phyloP scores from a whole-genome alignment of 2,888 invertebrate genomes.

The Isoperla grammatica region DNA sequence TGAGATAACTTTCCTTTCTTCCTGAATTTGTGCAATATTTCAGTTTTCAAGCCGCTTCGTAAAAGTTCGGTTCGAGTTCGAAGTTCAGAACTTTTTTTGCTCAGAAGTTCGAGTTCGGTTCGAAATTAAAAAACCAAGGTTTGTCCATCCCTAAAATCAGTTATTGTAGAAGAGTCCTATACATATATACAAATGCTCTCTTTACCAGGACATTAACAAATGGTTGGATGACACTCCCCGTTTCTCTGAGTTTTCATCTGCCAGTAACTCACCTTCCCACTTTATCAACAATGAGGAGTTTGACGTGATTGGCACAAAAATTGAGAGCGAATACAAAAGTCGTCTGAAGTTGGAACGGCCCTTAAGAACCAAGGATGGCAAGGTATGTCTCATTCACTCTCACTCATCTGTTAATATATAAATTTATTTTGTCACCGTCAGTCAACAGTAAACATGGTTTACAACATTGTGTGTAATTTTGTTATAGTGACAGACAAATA shows the following conservation, averaged over 20 bases:
- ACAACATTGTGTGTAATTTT: no score
- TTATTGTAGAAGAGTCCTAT: neutral
- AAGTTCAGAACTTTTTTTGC: no score
- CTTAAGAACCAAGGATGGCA: conserved; percentile 7
- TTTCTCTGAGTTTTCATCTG: conserved; percentile 67
- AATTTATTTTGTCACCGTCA: no score
- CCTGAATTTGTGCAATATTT: no score
- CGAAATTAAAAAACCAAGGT: no score
- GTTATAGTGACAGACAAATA: no score
- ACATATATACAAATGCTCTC: neutral
- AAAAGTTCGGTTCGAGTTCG: no score
- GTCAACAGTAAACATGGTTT: no score
- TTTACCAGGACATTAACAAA: conserved; percentile 70
- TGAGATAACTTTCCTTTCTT: no score
- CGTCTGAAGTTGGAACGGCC: conserved; percentile 30
- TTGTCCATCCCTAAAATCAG: neutral
- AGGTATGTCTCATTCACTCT: conserved; percentile 1
- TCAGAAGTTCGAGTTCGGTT: no score
- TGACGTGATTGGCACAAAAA: conserved; percentile 40
- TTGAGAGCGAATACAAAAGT: conserved; percentile 41
- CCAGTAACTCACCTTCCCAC: conserved; percentile 69
- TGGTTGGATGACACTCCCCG: conserved; percentile 83
- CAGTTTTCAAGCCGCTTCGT: no score
- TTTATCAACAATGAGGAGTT: conserved; percentile 59
- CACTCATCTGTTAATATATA: no score